These are phyloP conservation scores for Pseudomyrmex flavicornis DNA, from an alignment of 1,140 invertebrate species.

Conservation along the genomic window DNA sequence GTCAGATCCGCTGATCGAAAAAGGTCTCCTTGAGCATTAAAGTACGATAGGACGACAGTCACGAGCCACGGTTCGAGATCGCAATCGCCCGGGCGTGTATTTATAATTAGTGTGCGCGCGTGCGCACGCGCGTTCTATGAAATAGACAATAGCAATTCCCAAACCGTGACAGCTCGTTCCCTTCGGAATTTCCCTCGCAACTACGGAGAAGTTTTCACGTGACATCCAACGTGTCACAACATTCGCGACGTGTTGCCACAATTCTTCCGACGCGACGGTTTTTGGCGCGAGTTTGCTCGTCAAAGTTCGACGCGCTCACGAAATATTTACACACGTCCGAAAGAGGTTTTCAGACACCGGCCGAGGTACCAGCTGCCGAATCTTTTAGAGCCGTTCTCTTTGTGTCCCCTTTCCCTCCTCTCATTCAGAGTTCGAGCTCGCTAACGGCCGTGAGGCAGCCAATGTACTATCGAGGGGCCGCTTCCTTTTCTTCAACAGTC, in stretches of 20 bases:
- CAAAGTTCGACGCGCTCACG: neutral
- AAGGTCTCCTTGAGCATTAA: slow-evolving; percentile 42
- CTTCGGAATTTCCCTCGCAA: neutral
- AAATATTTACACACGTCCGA: slow-evolving; percentile 16
- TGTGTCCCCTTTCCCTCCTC: slow-evolving; percentile 54
- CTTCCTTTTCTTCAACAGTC: slow-evolving; percentile 70
- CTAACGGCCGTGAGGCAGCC: slow-evolving; percentile 61
- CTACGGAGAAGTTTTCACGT: slow-evolving; percentile 15
- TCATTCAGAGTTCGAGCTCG: slow-evolving; percentile 27
- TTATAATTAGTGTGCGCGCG: neutral
- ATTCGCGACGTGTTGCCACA: neutral
- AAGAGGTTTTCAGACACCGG: slow-evolving; percentile 34
- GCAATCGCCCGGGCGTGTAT: slow-evolving; percentile 29
- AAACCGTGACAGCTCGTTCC: slow-evolving; percentile 1
- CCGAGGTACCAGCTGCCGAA: slow-evolving; percentile 67
- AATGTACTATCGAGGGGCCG: slow-evolving; percentile 67
- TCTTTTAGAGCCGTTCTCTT: slow-evolving; percentile 62
- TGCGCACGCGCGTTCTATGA: neutral
- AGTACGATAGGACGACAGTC: slow-evolving; percentile 34
- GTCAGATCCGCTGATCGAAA: slow-evolving; percentile 40
- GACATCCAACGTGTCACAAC: neutral
- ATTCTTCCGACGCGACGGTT: neutral
- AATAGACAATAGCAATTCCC: slow-evolving; percentile 29
- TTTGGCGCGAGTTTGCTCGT: neutral
- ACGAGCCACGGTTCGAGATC: slow-evolving; percentile 44